Conservation (phyloP, 2,797 vertebrate genomes). For the Pangasius macronema region DNA sequence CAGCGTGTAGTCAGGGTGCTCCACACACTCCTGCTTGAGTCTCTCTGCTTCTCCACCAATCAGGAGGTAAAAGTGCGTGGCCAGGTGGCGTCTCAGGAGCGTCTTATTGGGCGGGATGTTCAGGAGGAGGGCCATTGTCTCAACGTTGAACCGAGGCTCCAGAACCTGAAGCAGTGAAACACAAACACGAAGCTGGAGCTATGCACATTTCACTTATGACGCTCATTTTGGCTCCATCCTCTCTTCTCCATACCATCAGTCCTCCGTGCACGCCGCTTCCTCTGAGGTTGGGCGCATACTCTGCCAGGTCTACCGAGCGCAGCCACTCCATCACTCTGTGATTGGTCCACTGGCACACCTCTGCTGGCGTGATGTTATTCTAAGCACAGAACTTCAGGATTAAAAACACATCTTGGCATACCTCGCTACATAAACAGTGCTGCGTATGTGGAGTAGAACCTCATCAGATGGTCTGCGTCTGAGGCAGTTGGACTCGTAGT, state of each 20-base stretch:
- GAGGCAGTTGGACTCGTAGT: constrained; percentile 87
- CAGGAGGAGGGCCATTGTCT: constrained; percentile 91
- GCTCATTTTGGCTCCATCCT: neutral
- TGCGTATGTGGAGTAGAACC: constrained; percentile 26
- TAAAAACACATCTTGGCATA: neutral
- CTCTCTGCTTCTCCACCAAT: constrained; percentile 86
- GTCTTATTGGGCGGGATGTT: constrained; percentile 97
- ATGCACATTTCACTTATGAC: neutral
- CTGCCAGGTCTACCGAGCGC: constrained; percentile 89
- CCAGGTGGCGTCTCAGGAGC: constrained; percentile 89
- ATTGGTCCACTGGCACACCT: constrained; percentile 93
- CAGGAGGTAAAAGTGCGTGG: constrained; percentile 94
- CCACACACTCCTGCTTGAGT: constrained; percentile 90
- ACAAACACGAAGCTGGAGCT: neutral
- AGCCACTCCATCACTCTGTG: constrained; percentile 98
- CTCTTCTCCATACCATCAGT: constrained; percentile 81
- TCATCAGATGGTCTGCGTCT: constrained; percentile 89
- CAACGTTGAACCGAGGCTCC: constrained; percentile 96
- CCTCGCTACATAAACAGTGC: neutral
- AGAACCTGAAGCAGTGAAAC: constrained; percentile 78
- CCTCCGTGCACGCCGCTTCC: constrained; percentile 95
- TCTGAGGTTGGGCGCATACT: constrained; percentile 91
- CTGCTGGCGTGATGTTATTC: constrained; percentile 82
- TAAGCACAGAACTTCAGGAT: constrained; percentile 52
- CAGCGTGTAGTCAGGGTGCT: constrained; percentile 85